Conservation (phyloP, 2,797 vertebrate genomes). For the Acipenser transmontanus region DNA sequence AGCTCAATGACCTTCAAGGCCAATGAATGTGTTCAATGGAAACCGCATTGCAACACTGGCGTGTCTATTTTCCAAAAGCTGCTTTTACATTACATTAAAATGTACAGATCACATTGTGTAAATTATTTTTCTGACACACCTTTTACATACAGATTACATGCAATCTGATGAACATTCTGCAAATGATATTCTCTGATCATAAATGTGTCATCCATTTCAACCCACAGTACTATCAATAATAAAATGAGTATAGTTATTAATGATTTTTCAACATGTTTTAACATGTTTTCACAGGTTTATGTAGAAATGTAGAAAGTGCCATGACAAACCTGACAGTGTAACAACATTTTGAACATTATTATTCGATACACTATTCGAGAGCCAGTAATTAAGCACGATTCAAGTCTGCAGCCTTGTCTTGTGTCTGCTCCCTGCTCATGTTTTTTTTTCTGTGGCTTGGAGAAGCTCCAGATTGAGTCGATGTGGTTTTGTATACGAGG, state of each 20-base stretch:
- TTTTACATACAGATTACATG: neutral
- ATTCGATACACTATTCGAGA: constrained; percentile 11
- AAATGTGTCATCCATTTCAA: too few relatives aligned
- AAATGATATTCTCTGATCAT: too few relatives aligned
- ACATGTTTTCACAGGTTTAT: neutral
- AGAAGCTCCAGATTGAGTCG: constrained; percentile 68
- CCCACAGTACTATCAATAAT: neutral
- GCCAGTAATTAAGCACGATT: constrained; percentile 30
- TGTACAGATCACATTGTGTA: constrained; percentile 12
- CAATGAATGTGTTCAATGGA: constrained; percentile 30
- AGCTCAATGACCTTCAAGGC: constrained; percentile 35
- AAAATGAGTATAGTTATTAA: neutral
- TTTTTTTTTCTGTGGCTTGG: constrained; percentile 73
- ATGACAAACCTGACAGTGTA: neutral
- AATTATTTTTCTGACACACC: constrained; percentile 8
- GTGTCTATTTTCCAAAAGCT: constrained; percentile 33
- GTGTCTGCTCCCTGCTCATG: constrained; percentile 46
- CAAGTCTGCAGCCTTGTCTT: constrained; percentile 21
- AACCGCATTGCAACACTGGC: constrained; percentile 33
- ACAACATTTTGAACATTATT: constrained; percentile 1
- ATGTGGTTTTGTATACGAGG: constrained; percentile 78
- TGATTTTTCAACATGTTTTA: neutral
- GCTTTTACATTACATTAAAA: constrained; percentile 19
- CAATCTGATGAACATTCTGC: neutral
- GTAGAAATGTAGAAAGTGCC: neutral